A percentile compares a stretch with the other conserved stretches of the same genome.
These are phyloP conservation scores for Hydrotaea cyrtoneurina DNA, from an alignment of 2,888 invertebrate genomes.

Conservation along the genomic window DNA sequence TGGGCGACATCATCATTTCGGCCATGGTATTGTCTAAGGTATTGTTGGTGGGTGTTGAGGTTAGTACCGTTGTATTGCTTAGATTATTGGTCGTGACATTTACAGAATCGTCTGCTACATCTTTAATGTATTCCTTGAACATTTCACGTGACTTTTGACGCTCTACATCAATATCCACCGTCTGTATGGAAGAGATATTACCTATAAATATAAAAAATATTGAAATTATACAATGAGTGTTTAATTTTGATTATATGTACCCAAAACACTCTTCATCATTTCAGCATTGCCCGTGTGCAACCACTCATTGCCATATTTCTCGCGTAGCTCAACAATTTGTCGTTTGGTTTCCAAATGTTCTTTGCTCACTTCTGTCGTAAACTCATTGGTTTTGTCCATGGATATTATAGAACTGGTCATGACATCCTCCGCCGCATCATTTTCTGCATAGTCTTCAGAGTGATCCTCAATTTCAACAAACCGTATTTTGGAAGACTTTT, in stretches of 20 bases:
- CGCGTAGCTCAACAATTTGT: slow-evolving; percentile 83
- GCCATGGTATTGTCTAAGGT: slow-evolving; percentile 55
- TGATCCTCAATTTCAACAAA: slow-evolving; percentile 79
- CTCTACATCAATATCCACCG: slow-evolving; percentile 63
- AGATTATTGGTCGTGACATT: slow-evolving; percentile 4
- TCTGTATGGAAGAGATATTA: slow-evolving; percentile 48
- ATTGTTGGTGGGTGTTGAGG: slow-evolving; percentile 73
- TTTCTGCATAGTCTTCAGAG: slow-evolving; percentile 14
- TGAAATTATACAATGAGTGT: not conserved
- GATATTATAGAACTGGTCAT: slow-evolving; percentile 20
- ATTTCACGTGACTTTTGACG: slow-evolving; percentile 72
- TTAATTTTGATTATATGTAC: slow-evolving; percentile 69
- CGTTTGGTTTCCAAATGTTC: slow-evolving; percentile 84
- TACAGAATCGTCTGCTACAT: slow-evolving; percentile 22
- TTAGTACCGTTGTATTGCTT: slow-evolving; percentile 28
- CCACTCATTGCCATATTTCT: slow-evolving; percentile 85
- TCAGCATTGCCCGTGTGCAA: slow-evolving; percentile 82
- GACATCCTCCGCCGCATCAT: slow-evolving; percentile 36
- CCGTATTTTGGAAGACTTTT: slow-evolving; percentile 80
- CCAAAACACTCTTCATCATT: slow-evolving; percentile 83
- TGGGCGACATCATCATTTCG: slow-evolving; percentile 66
- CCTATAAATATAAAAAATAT: slow-evolving; percentile 51
- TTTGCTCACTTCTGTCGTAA: slow-evolving; percentile 59
- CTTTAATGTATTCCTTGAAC: slow-evolving; percentile 73
- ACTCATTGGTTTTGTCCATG: slow-evolving; percentile 10